Conservation (phyloP, 2,113 vertebrate species). For the Atractosteus spatula region DNA sequence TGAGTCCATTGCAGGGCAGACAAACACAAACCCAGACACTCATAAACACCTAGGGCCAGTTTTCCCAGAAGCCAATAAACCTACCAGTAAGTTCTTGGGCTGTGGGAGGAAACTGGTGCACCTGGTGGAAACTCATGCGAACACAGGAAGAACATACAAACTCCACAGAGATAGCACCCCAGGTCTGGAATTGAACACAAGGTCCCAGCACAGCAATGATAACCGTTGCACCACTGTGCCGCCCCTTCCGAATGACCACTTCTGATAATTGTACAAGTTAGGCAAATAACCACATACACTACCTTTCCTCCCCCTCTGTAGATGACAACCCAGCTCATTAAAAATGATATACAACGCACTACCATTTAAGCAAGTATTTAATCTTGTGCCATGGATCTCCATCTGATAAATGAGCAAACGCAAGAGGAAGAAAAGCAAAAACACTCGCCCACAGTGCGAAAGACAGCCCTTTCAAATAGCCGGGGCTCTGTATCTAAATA, state of each 20-base stretch:
- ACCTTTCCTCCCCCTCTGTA: background rate
- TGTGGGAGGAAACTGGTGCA: too few species aligned
- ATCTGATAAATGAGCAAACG: conserved; percentile 12
- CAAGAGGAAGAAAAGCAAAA: background rate
- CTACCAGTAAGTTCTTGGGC: too few species aligned
- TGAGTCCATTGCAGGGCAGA: too few species aligned
- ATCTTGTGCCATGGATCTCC: background rate
- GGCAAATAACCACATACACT: conserved; percentile 9
- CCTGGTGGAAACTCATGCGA: too few species aligned
- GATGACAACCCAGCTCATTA: conserved; percentile 24
- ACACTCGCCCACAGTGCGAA: background rate
- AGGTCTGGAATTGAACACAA: too few species aligned
- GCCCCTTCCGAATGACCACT: conserved; percentile 22
- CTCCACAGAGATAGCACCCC: too few species aligned
- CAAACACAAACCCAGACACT: too few species aligned
- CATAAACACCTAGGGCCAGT: too few species aligned
- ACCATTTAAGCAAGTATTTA: background rate
- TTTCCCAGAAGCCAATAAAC: too few species aligned
- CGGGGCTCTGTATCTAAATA: background rate
- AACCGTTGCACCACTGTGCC: too few species aligned
- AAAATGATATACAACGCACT: conserved; percentile 34
- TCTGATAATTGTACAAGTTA: conserved; percentile 27
- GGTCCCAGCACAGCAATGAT: too few species aligned
- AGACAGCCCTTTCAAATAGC: background rate
- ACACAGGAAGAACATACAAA: too few species aligned